Conservation (phyloP, 2,113 vertebrate species). For the Balaenoptera acutorostrata region DNA sequence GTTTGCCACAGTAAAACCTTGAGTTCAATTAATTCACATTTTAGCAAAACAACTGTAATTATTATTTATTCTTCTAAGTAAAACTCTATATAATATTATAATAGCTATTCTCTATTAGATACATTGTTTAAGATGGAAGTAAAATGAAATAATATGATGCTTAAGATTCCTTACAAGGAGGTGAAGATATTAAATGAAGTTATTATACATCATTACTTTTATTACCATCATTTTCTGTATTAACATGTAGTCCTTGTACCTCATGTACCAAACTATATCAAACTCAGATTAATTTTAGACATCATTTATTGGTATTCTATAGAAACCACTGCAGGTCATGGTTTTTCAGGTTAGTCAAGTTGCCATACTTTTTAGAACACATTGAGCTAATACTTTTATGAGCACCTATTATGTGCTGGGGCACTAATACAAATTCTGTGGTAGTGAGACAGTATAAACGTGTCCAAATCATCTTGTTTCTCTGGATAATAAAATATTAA, state of each 20-base stretch:
- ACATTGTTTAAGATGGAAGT: neutral
- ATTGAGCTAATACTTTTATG: neutral
- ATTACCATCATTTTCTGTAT: neutral
- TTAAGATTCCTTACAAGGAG: neutral
- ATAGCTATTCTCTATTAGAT: neutral
- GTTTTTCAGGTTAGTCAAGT: neutral
- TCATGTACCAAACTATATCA: neutral
- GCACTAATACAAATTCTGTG: neutral
- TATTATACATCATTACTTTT: neutral
- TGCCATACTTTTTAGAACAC: neutral
- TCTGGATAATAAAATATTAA: constrained; percentile 24
- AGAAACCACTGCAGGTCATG: neutral
- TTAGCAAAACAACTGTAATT: neutral
- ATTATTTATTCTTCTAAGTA: neutral
- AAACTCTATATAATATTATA: neutral
- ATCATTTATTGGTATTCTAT: neutral
- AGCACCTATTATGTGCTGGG: neutral
- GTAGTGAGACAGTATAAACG: neutral
- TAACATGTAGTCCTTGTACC: neutral
- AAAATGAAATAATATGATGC: neutral
- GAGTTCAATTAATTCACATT: neutral
- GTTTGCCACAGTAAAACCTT: neutral
- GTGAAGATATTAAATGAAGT: neutral
- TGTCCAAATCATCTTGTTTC: neutral
- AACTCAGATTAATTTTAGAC: neutral